phyloP scores from a whole-genome alignment of 2,797 vertebrate genomes.

The Lagocephalus sceleratus region DNA sequence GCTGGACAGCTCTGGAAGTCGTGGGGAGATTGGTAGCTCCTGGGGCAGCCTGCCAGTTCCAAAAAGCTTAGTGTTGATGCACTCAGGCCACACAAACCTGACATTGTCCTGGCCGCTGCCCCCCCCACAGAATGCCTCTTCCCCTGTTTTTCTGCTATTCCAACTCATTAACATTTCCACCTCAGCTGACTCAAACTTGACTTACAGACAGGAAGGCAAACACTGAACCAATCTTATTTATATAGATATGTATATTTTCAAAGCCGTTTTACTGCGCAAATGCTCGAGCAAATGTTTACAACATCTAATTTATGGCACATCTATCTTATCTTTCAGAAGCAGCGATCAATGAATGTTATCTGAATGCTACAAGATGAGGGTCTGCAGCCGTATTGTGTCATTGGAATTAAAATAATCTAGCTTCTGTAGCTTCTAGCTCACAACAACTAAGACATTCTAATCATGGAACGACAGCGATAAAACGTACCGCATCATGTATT shows the following conservation, averaged over 20 bases:
- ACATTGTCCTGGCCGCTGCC: constrained; percentile 73
- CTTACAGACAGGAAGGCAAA: constrained; percentile 57
- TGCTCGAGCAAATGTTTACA: constrained; percentile 17
- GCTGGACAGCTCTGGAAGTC: constrained; percentile 64
- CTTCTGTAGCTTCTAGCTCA: constrained; percentile 6
- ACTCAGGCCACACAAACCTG: constrained; percentile 73
- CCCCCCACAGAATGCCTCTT: constrained; percentile 66
- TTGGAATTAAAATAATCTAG: constrained; percentile 46
- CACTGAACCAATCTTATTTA: constrained; percentile 38
- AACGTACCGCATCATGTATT: constrained; percentile 29
- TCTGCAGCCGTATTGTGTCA: constrained; percentile 26
- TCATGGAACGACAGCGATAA: constrained; percentile 41
- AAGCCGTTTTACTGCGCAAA: too few relatives aligned
- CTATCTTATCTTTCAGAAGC: constrained; percentile 51
- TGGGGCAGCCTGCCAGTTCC: constrained; percentile 73
- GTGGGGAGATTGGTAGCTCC: constrained; percentile 66
- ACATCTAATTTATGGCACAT: constrained; percentile 39
- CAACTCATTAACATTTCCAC: constrained; percentile 53
- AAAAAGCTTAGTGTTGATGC: constrained; percentile 72
- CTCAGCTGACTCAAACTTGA: constrained; percentile 44
- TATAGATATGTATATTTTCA: too few relatives aligned
- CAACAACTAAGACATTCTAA: constrained; percentile 9
- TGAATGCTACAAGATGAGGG: constrained; percentile 36
- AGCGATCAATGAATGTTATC: constrained; percentile 52
- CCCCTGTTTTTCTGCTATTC: constrained; percentile 46